These are phyloP conservation scores for Fissipunctia ypsillon DNA, from an alignment of 2,888 invertebrate genomes.

Conservation along the genomic window DNA sequence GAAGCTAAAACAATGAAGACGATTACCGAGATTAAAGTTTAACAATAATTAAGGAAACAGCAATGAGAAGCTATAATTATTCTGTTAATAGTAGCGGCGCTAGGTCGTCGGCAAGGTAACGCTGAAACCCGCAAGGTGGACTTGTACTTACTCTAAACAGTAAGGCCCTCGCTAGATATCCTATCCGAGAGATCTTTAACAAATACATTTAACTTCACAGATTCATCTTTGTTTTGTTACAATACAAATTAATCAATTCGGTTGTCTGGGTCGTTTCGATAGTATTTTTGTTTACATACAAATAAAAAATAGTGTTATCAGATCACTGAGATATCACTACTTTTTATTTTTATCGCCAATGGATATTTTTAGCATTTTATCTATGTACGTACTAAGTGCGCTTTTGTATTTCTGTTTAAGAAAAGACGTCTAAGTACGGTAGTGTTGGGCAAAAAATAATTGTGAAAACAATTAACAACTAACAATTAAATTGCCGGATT, in stretches of 20 bases:
- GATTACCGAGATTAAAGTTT: background rate
- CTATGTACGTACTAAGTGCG: background rate
- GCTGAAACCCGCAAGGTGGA: conserved; percentile 45
- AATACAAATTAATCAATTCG: conserved; percentile 3
- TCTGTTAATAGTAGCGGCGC: conserved; percentile 26
- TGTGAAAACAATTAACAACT: too few species aligned
- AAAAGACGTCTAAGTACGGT: background rate
- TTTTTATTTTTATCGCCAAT: conserved; percentile 2
- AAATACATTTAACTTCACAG: background rate
- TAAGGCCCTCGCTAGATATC: background rate
- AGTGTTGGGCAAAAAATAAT: too few species aligned
- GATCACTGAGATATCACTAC: conserved; percentile 4
- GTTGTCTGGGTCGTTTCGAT: conserved; percentile 7
- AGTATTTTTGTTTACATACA: conserved; percentile 38
- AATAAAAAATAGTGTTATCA: too few species aligned
- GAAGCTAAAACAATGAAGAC: conserved; percentile 6
- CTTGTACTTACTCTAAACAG: conserved; percentile 23
- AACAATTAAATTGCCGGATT: too few species aligned
- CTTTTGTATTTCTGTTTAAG: conserved; percentile 9
- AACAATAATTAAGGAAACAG: conserved; percentile 15
- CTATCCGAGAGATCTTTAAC: conserved; percentile 1
- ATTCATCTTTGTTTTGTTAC: background rate
- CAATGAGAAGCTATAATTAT: conserved; percentile 34
- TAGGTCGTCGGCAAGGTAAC: conserved; percentile 48
- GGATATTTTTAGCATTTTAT: conserved; percentile 14